Base-by-base conservation (phyloP, 2,113 vertebrate species). In the Nothoprocta pentlandii region DNA sequence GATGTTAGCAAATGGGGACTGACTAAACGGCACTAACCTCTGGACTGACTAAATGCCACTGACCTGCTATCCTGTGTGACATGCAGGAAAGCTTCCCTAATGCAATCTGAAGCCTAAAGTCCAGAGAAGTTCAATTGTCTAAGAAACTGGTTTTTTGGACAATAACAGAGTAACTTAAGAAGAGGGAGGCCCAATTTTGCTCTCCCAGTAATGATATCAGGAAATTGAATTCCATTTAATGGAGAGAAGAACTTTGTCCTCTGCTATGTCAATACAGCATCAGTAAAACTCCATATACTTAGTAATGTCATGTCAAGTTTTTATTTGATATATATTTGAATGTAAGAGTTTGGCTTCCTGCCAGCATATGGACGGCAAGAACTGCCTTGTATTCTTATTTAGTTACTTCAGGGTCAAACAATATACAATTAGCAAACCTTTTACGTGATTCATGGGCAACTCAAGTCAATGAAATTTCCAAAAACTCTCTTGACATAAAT, bases 401-500 rank as follows among this genome's bases (percentile, higher is more conserved):
- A 62, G 39, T 73, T 90, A 85, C 61, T 91, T 94, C 74, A 68
- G 74, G 28, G 80, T 89, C 73, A 95, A 76, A 51, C 44, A 95
- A 63, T 39, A 87, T 71, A 77, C 54, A 51, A 70, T 83, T 80
- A 70, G 22, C 74, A 92, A 62, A 64, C 46, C 49, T 88, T 91
- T 69, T 68, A 78, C 0, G 5, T 66, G 64, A 36, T 77, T 87
- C 75, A 58, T 9, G 26, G 83, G 76, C 71, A 93, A 62, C 5
- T 47, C 53, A 75, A 95, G 62, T 63, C 88, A 94, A 95, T 23
- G 53, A 32, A 85, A 95, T 39, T 85, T 95, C 77, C 76, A 90
- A 87, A 91, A 96, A 92, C 32, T 51, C 46, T 80, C 80, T 39
- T 78, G 84, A 90, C 82, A 93, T 58, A 96, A 95, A 92, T 77